phyloP scores from a whole-genome alignment of 2,113 vertebrate species.

The Zosterops japonicus region DNA sequence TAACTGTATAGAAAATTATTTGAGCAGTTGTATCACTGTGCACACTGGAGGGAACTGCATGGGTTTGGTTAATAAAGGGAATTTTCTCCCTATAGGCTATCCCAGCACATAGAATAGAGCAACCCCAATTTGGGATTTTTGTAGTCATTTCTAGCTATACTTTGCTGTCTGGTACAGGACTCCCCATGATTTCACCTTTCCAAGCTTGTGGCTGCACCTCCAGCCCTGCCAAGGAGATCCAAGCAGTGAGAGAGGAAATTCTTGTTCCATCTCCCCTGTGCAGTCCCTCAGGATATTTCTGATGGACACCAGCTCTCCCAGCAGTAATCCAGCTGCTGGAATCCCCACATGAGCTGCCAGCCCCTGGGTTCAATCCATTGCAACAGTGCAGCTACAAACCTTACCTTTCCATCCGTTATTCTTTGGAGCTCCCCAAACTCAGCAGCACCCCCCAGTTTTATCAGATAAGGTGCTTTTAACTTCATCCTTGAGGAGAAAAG shows the following conservation, averaged over 20 bases:
- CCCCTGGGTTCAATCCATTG: background rate
- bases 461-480: background rate
- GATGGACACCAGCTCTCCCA: background rate
- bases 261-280: no score
- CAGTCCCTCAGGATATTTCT: background rate
- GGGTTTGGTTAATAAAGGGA: background rate
- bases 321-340: background rate
- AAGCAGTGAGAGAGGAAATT: background rate
- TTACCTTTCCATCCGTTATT: background rate
- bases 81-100: background rate
- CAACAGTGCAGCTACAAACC: background rate
- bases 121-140: rapidly evolving
- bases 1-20: background rate
- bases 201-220: background rate
- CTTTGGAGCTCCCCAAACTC: background rate
- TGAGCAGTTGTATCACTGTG: no score
- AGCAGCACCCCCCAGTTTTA: background rate
- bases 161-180: background rate
- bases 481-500: background rate
- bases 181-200: background rate
- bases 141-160: background rate
- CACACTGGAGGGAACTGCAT: background rate
- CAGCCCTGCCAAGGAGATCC: background rate
- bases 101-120: background rate
- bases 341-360: rapidly evolving